Percentiles rank a stretch among this genome's conserved stretches.
Evolutionary conservation across 2,113 vertebrate species (phyloP).

Genomic region (Anser brachyrhynchus): DNA sequence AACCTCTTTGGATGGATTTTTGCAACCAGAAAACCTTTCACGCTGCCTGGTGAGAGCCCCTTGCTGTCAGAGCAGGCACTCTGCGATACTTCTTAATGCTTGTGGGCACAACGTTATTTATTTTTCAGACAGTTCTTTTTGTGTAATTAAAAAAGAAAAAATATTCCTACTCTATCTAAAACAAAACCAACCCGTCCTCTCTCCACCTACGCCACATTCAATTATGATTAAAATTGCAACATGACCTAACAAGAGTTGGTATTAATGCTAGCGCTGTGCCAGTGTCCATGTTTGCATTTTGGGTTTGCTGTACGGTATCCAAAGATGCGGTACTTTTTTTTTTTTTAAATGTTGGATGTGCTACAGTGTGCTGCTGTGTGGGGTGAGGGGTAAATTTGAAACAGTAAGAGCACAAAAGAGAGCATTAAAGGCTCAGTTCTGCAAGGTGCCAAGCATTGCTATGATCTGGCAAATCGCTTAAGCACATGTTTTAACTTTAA

Average conservation of each 20-base stretch:
- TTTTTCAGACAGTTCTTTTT: constrained; percentile 15
- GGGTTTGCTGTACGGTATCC: constrained; percentile 45
- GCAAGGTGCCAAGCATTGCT: constrained; percentile 70
- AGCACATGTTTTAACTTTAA: constrained; percentile 72
- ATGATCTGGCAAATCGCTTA: constrained; percentile 67
- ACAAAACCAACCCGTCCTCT: constrained; percentile 53
- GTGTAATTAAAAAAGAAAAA: constrained; percentile 34
- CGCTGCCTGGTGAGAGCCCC: not conserved
- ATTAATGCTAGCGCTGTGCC: constrained; percentile 20
- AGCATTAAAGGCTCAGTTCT: constrained; percentile 71
- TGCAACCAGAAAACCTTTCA: not conserved
- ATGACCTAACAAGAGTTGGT: constrained; percentile 67
- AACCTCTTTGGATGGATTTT: not conserved
- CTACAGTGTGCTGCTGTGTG: constrained; percentile 49
- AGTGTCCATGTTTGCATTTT: constrained; percentile 66
- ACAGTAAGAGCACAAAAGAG: constrained; percentile 68
- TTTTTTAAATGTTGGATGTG: not conserved
- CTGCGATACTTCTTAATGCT: not conserved
- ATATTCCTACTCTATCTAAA: constrained; percentile 23
- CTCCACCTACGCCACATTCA: constrained; percentile 57
- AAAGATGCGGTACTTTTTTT: constrained; percentile 37
- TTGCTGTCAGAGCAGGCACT: not conserved
- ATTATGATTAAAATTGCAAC: constrained; percentile 72
- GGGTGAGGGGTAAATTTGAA: constrained; percentile 70
- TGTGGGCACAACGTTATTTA: not conserved